Base-by-base conservation (phyloP, 2,797 vertebrate species). In the Nyctalus aviator region DNA sequence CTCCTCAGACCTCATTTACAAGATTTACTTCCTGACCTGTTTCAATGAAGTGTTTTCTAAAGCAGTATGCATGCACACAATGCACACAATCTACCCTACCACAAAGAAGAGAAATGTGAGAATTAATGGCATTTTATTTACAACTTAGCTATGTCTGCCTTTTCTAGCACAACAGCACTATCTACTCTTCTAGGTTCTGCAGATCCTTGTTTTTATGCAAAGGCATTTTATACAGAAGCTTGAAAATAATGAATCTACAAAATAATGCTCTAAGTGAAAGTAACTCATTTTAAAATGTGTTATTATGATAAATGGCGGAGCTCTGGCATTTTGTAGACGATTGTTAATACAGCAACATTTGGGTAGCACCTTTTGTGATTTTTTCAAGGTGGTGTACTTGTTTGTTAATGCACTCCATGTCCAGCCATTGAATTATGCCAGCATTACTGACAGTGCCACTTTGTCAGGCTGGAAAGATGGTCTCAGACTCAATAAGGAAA, bases 401-500 rank as follows among this genome's bases (percentile, higher is more conserved):
- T 88, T 87, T 88, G 14, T 75, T 84, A 66, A 86, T 76, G 84
- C 55, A 64, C 57, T n/a, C 17, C 30, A 0, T 72, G 78, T 53
- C 76, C 64, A 79, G 27, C 18, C 55, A 9, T 82, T 69, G 81
- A 57, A 27, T 71, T 71, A 21, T 86, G 77, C 83, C 88, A 76
- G 55, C 15, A 2, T 4, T 73, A 35, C 41, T 90, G 57, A 88
- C 66, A 79, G 30, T 25, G 41, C 53, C 25, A 90, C 91, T 92
- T 87, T 93, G 84, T 94, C 82, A 57, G 50, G 15, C 66, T 84
- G 59, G 46, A 93, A 94, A 87, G 62, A 68, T 50, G 30, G 32
- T 53, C 53, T 95, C 94, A 84, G 50, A 94, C 44, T 88, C 88
- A 90, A 78, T 94, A 71, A 95, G 72, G 69, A 93, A 87, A 83